phyloP scores from a whole-genome alignment of 2,113 vertebrate genomes.

The Isurus oxyrinchus region DNA sequence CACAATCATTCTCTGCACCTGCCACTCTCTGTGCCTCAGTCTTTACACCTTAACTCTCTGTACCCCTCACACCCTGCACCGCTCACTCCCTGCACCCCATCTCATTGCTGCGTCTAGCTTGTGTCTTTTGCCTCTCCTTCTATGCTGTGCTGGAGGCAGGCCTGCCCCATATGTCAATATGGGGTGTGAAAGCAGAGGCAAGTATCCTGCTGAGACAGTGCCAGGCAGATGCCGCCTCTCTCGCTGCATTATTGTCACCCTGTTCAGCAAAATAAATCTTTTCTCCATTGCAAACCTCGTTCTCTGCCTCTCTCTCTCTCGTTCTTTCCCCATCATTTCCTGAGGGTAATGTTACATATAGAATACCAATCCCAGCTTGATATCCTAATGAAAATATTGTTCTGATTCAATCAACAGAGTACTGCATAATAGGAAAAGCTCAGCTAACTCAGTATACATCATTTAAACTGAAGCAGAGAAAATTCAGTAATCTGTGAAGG shows the following conservation, averaged over 20 bases:
- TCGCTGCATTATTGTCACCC: not conserved
- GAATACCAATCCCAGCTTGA: not conserved
- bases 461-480: no score
- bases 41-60: no score
- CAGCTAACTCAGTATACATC: no score
- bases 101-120: not conserved
- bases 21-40: no score
- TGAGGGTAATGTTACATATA: not conserved
- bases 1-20: no score
- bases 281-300: not conserved
- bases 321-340: not conserved
- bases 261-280: not conserved
- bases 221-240: not conserved
- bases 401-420: not conserved
- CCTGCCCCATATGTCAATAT: not conserved
- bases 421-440: no score
- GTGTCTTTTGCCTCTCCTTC: not conserved
- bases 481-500: no score
- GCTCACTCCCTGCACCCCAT: no score
- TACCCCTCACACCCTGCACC: no score
- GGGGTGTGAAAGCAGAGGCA: slow-evolving; percentile 4
- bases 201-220: not conserved
- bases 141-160: not conserved
- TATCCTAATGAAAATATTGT: not conserved
- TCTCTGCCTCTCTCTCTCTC: not conserved